A percentile compares a stretch with the other conserved stretches of the same genome.
These are phyloP conservation scores for Osmerus mordax DNA, from an alignment of 2,113 vertebrate species.

Conservation along the genomic window DNA sequence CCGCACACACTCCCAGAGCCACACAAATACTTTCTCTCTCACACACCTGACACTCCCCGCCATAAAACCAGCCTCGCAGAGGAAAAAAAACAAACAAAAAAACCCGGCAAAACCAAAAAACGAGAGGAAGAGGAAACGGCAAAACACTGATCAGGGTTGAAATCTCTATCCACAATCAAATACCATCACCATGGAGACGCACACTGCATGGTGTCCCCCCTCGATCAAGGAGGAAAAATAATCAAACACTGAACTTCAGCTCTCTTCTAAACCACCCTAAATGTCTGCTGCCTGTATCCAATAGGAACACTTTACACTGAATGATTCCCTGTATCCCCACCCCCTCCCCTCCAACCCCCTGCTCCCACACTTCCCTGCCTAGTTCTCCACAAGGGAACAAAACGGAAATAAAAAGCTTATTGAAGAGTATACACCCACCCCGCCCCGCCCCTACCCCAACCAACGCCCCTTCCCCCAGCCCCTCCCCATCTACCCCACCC, in stretches of 20 bases:
- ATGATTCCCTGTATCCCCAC: background rate
- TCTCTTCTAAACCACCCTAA: constrained; percentile 32
- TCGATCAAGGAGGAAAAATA: constrained; percentile 3
- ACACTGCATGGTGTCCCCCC: constrained; percentile 31
- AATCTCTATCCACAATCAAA: constrained; percentile 37
- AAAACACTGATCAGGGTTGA: constrained; percentile 30
- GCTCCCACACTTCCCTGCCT: background rate
- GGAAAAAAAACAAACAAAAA: constrained; percentile 21
- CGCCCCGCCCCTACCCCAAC: constrained; percentile 20
- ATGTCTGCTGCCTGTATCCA: constrained; percentile 22
- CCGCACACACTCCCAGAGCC: too few relatives aligned
- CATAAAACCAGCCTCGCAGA: constrained; percentile 21
- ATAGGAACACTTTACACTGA: background rate
- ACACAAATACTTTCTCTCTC: constrained; percentile 1
- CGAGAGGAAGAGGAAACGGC: constrained; percentile 9
- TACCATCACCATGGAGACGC: constrained; percentile 37
- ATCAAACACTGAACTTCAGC: constrained; percentile 25
- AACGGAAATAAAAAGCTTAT: constrained; percentile 48
- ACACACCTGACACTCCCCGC: constrained; percentile 29
- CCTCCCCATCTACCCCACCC: constrained; percentile 37
- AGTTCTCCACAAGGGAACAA: constrained; percentile 5
- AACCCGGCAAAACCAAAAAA: background rate
- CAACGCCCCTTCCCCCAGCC: constrained; percentile 26
- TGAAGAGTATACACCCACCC: constrained; percentile 37
- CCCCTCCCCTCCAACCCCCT: constrained; percentile 5